Conservation (phyloP, 2,888 invertebrate species). For the Erynnis tages region DNA sequence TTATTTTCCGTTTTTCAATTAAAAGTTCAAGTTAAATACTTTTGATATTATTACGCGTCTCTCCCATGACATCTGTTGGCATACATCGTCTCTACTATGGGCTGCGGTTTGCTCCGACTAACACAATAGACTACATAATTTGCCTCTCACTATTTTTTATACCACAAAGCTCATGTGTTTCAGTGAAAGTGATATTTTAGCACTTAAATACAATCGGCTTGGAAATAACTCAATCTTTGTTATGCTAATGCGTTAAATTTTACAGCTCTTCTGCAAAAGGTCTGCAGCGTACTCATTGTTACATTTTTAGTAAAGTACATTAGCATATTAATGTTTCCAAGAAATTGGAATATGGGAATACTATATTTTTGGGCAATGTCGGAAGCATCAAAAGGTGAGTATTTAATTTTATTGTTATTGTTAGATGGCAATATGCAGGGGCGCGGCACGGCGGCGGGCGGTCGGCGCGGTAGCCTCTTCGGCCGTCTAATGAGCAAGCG, state of each 20-base stretch:
- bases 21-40: conserved; percentile 70
- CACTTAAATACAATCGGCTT: background rate
- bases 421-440: conserved; percentile 34
- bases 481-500: conserved; percentile 76
- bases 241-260: conserved; percentile 73
- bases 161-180: conserved; percentile 35
- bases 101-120: conserved; percentile 58
- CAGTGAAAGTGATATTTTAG: conserved; percentile 73
- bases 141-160: conserved; percentile 42
- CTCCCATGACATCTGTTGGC: conserved; percentile 56
- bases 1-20: conserved; percentile 67
- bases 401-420: conserved; percentile 51
- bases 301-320: conserved; percentile 41
- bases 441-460: conserved; percentile 26
- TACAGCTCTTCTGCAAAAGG: conserved; percentile 70
- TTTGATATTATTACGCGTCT: conserved; percentile 72
- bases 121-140: conserved; percentile 26
- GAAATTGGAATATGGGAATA: conserved; percentile 41
- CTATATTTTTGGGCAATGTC: conserved; percentile 28
- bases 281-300: conserved; percentile 59
- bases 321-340: conserved; percentile 59
- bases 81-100: conserved; percentile 65
- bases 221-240: conserved; percentile 62
- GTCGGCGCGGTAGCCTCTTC: conserved; percentile 32
- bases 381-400: conserved; percentile 34